A percentile compares a stretch with the other conserved stretches of the same genome.
Conservation (phyloP, 2,797 vertebrate species). For the Alosa sapidissima region DNA sequence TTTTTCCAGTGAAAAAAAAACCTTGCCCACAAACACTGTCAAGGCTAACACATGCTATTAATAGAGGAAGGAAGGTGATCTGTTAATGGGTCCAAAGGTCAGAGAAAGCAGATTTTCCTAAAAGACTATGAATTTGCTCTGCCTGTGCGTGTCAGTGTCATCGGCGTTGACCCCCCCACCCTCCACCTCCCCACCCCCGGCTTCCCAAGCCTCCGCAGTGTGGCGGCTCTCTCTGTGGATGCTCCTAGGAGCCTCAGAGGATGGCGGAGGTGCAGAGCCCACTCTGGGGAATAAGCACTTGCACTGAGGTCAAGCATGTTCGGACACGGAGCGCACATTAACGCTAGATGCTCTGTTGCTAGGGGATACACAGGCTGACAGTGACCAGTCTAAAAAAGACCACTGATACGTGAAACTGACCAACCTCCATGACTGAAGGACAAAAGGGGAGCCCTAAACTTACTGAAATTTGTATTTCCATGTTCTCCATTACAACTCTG, state of each 20-base stretch:
- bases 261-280: background rate
- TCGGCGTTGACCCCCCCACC: background rate
- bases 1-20: slow-evolving; percentile 31
- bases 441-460: background rate
- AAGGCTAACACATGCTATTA: slow-evolving; percentile 40
- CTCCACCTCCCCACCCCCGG: no score
- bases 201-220: no score
- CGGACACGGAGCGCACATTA: background rate
- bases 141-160: slow-evolving; percentile 5
- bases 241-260: no score
- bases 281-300: background rate
- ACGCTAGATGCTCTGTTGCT: background rate
- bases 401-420: background rate
- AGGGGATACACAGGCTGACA: background rate
- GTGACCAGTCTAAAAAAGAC: background rate
- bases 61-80: slow-evolving; percentile 35
- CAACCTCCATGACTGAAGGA: background rate
- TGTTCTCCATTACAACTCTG: background rate
- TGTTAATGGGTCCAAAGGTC: slow-evolving; percentile 56
- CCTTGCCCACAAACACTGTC: slow-evolving; percentile 28
- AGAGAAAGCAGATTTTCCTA: slow-evolving; percentile 37
- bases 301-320: background rate
- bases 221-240: no score
- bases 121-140: slow-evolving; percentile 28
- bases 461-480: background rate